Base-by-base conservation (phyloP, 2,888 invertebrate species). In the Temnothorax ravouxi region DNA sequence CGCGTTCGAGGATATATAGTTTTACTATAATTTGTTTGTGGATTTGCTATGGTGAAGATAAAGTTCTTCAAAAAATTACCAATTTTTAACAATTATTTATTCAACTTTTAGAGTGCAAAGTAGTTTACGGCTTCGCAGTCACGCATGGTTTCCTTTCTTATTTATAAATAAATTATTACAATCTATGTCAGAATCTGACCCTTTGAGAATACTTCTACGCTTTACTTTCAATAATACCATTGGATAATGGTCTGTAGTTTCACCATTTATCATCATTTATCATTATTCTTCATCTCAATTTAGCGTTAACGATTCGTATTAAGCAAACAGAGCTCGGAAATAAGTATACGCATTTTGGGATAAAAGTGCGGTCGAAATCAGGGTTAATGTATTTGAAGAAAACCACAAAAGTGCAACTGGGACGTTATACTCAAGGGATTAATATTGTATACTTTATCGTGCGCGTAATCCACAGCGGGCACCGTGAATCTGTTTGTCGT, bases 381-480 rank as follows among this genome's bases (percentile, higher is more conserved):
- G 41, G 54, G 54, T 54, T 67, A 67, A 54, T 29, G 29, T 52
- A 41, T 54, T 38, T 25, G 15, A 9, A 9, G 18, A 76, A 76
- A 66, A 38, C 9, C 72, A 2, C 18, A 25, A 21, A 29, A 4
- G 18, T 47, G 47, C 50, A 9, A 67, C 5, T 29, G 59, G 44
- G 47, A 18, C 13, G 15, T 71, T 44, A 59, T 44, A 59, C 15
- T 34, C 59, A 21, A 8, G 34, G 21, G 21, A 38, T 71, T 71
- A 79, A 71, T 79, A 67, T 67, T 50, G 66, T 29, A 56, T 29
- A 56, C 34, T 56, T 69, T 34, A 56, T 56, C 69, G 29, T 29
- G 47, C 77, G 54, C 77, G 54, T 56, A 77, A 77, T 79, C 25
- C 47, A 38, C 72, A 18, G 72, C 56, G n/a, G 34, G 34, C 21